Evolutionary conservation across 2,797 vertebrate genomes (phyloP).

Genomic region (Poecilia wingei): DNA sequence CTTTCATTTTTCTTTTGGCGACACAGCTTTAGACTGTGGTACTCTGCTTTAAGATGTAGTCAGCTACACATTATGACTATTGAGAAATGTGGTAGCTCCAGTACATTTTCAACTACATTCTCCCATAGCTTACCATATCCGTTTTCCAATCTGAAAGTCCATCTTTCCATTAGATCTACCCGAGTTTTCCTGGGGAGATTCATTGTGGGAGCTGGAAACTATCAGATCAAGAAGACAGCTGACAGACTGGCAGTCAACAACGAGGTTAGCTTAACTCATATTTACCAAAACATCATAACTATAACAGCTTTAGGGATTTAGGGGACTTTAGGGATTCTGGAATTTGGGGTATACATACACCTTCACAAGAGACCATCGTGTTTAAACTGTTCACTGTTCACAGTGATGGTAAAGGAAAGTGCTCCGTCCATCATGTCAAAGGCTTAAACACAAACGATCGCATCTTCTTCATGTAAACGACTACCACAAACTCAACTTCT

Average conservation of each 20-base stretch:
- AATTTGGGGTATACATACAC: not conserved
- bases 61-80: not conserved
- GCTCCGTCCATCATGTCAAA: not conserved
- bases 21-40: not conserved
- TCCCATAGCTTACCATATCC: not conserved
- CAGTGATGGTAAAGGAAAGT: not conserved
- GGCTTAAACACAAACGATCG: not conserved
- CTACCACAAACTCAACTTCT: not conserved
- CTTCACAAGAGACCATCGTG: not conserved
- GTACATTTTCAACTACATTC: not conserved
- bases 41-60: not conserved
- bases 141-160: slow-evolving; percentile 8
- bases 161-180: not conserved
- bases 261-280: not conserved
- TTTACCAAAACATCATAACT: not conserved
- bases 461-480: not conserved
- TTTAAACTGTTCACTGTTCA: not conserved
- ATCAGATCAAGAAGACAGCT: not conserved
- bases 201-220: not conserved
- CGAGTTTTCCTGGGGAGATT: not conserved
- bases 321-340: not conserved
- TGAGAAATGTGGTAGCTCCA: not conserved
- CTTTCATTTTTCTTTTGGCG: not conserved
- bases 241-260: not conserved
- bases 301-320: not conserved